These are phyloP conservation scores for Ardeotis arabs DNA, from an alignment of 2,113 vertebrate genomes.

Conservation along the genomic window DNA sequence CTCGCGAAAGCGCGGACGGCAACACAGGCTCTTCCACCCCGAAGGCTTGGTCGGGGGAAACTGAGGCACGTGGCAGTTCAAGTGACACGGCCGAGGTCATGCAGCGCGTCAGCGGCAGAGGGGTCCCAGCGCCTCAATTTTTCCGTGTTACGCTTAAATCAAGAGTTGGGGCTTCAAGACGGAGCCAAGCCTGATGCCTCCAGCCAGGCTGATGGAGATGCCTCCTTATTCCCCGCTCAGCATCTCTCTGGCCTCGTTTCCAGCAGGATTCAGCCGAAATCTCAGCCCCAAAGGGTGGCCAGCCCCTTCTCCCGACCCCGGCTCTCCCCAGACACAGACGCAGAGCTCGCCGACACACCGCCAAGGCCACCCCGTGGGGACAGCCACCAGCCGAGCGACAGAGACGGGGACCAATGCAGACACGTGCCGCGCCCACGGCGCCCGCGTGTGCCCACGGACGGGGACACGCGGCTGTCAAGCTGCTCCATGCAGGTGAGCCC, in stretches of 20 bases:
- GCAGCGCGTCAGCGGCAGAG: neutral
- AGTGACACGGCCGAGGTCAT: neutral
- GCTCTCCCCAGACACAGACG: neutral
- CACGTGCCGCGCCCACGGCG: neutral
- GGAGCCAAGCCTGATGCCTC: neutral
- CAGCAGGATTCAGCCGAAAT: neutral
- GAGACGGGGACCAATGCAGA: neutral
- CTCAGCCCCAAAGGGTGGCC: neutral
- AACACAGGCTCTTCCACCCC: neutral
- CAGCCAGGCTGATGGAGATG: neutral
- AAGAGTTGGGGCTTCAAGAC: fast-evolving
- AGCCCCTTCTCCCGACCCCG: neutral
- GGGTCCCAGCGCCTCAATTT: neutral
- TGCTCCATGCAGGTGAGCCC: neutral
- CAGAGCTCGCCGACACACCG: neutral
- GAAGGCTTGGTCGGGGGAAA: neutral
- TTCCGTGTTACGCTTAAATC: fast-evolving
- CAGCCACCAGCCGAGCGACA: neutral
- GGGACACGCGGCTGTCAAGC: neutral
- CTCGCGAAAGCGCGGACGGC: neutral
- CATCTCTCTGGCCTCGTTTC: neutral
- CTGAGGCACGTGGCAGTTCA: neutral
- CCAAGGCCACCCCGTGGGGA: neutral
- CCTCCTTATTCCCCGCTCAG: neutral
- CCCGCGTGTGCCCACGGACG: neutral